Base-by-base conservation (phyloP, 2,888 invertebrate species). In the Teinopalpus imperialis region DNA sequence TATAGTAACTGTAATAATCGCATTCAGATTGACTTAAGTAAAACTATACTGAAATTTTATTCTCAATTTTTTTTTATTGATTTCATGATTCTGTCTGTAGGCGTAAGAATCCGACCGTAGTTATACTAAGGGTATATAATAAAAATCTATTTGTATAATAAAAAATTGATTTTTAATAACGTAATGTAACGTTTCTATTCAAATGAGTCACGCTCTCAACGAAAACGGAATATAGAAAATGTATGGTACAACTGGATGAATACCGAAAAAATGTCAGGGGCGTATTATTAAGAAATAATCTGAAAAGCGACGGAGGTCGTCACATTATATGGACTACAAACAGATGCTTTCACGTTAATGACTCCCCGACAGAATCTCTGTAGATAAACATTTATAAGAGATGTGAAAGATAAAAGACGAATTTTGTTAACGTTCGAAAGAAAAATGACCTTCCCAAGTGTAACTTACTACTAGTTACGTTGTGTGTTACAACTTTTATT, bases 281-380 rank as follows among this genome's bases (percentile, higher is more conserved):
- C 35, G 29, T 35, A 18, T 43, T 43, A 29, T 35, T 20, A 36
- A 35, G 27, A 36, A 39, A 44, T 20, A 44, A 37, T 34, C 14
- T 39, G 21, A 45, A 39, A 39, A 9, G 45, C 34, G 26, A 20
- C 20, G 14, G 45, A 45, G 45, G 45, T 45, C 45, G 39, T 23
- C 34, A 39, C 32, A 44, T 34, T 34, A 40, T 45, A 45, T 40
- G 23, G 20, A 20, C 27, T 16, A 34, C 39, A 44, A 37, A 37
- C 31, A 40, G 45, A 45, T 40, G 45, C 45, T 45, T 45, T 45
- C 34, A 45, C 27, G 45, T 45, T 40, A 45, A 45, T 40, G 45
- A 45, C 34, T 45, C 9, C 29, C 27, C 10, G 45, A 34, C 45
- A 45, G 14, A 26, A 45, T 40, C 40, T 23, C 39, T 14, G 16